Evolutionary conservation across 2,888 invertebrate genomes (phyloP).

Genomic region (Chrysolina americana): DNA sequence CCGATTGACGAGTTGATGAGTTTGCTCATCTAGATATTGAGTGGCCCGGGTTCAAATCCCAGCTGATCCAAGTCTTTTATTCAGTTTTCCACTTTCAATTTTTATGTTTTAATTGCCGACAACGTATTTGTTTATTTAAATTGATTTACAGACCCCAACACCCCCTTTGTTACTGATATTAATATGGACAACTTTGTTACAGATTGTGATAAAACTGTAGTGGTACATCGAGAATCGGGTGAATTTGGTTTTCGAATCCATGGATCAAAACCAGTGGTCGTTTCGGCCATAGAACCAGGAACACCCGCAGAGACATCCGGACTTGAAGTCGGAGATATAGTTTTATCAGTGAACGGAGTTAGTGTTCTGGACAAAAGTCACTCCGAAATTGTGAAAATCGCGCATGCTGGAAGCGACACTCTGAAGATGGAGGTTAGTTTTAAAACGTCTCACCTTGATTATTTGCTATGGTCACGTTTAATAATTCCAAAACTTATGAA

Average conservation of each 20-base stretch:
- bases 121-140: too few species aligned
- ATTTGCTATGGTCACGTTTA: too few species aligned
- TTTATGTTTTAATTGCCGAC: too few species aligned
- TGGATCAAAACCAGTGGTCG: constrained; percentile 95
- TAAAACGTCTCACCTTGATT: too few species aligned
- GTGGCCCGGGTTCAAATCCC: not conserved
- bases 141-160: too few species aligned
- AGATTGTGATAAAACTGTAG: constrained; percentile 92
- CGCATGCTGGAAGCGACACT: constrained; percentile 89
- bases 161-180: not conserved
- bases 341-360: constrained; percentile 91
- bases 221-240: constrained; percentile 85
- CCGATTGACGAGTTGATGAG: not conserved
- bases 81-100: too few species aligned
- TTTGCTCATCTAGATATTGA: not conserved
- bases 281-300: constrained; percentile 94
- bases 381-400: constrained; percentile 93
- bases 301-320: constrained; percentile 95
- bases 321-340: constrained; percentile 93
- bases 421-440: constrained; percentile 83
- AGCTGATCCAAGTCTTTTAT: not conserved
- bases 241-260: constrained; percentile 97
- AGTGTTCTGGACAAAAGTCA: constrained; percentile 94
- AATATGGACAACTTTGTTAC: constrained; percentile 56
- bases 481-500: too few species aligned